Evolutionary conservation across 35 echinoderm and acorn worm species (phyloP), one percentile per base, ranked within the genome.

Genomic region (Hemicentrotus pulcherrimus): DNA sequence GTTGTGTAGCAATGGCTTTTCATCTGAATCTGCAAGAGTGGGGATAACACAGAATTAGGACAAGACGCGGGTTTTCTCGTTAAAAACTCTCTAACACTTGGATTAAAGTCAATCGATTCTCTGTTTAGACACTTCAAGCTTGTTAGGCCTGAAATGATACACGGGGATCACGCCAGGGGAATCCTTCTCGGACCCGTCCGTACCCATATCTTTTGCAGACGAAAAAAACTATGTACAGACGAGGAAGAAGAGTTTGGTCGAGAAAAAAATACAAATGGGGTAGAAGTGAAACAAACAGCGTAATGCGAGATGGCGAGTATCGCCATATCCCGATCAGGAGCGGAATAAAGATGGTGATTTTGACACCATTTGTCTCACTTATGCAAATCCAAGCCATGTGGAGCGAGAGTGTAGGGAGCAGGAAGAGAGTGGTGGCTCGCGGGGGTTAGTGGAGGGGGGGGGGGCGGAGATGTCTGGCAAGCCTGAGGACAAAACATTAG

Each of bases 331-430:
- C 61, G 61, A 4, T 18, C 61, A 89, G 32, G 32, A 89, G 11
- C 32, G 32, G 88, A 22, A 90, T 90, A 90, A 90, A 90, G 88
- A 90, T 90, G 31, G 88, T 90, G n/a, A 90, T 90, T 90, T 47
- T 90, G 88, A 47, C 88, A 90, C 88, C 88, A 47, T 90, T 90
- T 35, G 88, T 90, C 88, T 90, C 88, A 90, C 32, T 90, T 90
- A 90, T 90, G 88, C 88, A 18, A 90, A 90, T 90, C 19, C 88
- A 90, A 90, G 46, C 88, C 88, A 90, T 90, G 88, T 47, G 88
- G 88, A 47, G 88, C 9, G 33, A 6, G 32, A 47, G 88, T 2
- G 88, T 4, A 5, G 46, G 12, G 32, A 18, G 88, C 31, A 32
- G 31, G 32, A 41, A 3, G 13, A 28, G 18, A 78, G 61, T 6